Evolutionary conservation across 2,888 invertebrate genomes (phyloP).

Genomic region (Anoplius nigerrimus): DNA sequence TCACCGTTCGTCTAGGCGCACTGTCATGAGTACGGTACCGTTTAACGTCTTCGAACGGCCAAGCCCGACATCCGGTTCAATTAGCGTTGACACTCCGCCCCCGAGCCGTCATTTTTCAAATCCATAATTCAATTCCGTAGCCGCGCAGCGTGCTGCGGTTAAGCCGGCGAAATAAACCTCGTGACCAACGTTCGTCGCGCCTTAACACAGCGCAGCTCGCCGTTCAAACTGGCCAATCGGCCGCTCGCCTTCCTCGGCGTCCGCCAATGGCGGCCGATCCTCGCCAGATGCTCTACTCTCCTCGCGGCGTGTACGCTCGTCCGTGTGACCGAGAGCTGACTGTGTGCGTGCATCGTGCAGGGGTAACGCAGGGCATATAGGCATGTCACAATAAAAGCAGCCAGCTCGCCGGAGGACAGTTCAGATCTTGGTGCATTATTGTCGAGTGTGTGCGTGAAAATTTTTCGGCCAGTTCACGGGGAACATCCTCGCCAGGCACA

Average conservation of each 20-base stretch:
- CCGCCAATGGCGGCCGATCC: conserved; percentile 14
- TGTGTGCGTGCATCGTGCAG: conserved; percentile 42
- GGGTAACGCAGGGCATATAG: conserved; percentile 30
- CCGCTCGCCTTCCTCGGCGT: not conserved
- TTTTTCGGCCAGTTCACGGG: conserved; percentile 24
- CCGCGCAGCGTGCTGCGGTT: not conserved
- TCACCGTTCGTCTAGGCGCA: too few relatives aligned
- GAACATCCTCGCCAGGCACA: conserved; percentile 2
- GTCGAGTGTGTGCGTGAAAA: conserved; percentile 33
- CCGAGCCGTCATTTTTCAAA: conserved; percentile 2
- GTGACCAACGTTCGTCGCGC: conserved; percentile 13
- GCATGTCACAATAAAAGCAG: conserved; percentile 63
- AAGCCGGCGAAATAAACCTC: too few relatives aligned
- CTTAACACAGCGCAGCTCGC: not conserved
- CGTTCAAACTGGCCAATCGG: conserved; percentile 37
- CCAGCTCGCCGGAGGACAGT: conserved; percentile 53
- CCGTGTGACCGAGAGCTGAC: conserved; percentile 24
- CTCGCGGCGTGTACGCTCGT: conserved; percentile 1
- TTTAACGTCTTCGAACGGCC: too few relatives aligned
- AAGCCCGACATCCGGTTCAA: too few relatives aligned
- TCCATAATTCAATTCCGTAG: not conserved
- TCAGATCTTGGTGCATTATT: conserved; percentile 50
- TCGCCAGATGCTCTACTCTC: conserved; percentile 4
- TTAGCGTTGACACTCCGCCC: too few relatives aligned
- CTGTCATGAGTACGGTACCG: too few relatives aligned